phyloP scores from a whole-genome alignment of 1,140 invertebrate species.

The Sesamia nonagrioides region DNA sequence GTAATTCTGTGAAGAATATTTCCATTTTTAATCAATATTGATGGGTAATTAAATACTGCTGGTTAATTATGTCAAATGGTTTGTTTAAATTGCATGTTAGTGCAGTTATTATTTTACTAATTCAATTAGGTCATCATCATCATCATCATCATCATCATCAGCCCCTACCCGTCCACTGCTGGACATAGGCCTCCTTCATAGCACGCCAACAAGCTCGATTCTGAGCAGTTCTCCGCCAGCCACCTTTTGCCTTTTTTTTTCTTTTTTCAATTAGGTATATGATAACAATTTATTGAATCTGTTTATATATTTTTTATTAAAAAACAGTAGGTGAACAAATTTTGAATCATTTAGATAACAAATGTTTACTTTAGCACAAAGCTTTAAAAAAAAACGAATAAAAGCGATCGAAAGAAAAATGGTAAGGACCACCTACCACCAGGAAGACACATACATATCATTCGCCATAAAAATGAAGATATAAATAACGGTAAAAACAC shows the following conservation, averaged over 20 bases:
- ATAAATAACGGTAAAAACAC: conserved; percentile 43
- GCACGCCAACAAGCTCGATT: too few relatives aligned
- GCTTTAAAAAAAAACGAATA: background rate
- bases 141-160: too few relatives aligned
- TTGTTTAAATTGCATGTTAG: background rate
- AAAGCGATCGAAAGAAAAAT: conserved; percentile 9
- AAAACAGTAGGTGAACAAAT: background rate
- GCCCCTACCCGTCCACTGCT: too few relatives aligned
- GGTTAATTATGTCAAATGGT: background rate
- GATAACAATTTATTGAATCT: background rate
- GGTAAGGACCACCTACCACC: conserved; percentile 34
- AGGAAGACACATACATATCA: conserved; percentile 24
- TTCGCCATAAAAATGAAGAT: conserved; percentile 42
- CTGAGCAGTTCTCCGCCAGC: too few relatives aligned
- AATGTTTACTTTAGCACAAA: background rate
- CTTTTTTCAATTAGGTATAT: too few relatives aligned
- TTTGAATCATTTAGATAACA: background rate
- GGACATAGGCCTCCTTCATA: too few relatives aligned
- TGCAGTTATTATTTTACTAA: background rate
- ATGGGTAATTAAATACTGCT: background rate
- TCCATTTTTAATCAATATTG: background rate
- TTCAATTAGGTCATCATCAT: too few relatives aligned
- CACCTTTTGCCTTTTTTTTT: too few relatives aligned
- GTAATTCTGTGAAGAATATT: background rate
- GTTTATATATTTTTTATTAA: background rate